Conservation (phyloP, 2,113 vertebrate genomes). For the Myrmophylax atrothorax region DNA sequence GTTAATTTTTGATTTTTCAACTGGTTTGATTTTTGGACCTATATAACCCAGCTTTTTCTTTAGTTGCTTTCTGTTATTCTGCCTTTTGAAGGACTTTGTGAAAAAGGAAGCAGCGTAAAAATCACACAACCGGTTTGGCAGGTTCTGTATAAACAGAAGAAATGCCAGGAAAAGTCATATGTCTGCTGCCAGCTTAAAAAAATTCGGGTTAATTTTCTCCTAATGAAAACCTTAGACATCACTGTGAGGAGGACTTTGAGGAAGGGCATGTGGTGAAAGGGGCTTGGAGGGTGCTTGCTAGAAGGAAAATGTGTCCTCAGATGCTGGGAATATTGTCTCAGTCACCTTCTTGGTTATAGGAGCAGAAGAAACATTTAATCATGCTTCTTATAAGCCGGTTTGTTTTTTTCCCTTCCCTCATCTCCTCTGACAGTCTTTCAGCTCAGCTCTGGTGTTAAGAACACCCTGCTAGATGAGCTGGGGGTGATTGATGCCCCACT, state of each 20-base stretch:
- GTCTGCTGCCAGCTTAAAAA: conserved; percentile 35
- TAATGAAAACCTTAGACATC: not conserved
- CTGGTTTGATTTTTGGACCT: conserved; percentile 24
- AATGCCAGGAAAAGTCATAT: conserved; percentile 46
- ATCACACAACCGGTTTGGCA: conserved; percentile 67
- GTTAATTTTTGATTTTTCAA: conserved; percentile 22
- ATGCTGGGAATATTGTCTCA: not conserved
- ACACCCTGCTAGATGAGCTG: not conserved
- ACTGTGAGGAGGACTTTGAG: not conserved
- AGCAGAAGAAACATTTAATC: not conserved
- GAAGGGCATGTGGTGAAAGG: not conserved
- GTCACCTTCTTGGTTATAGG: not conserved
- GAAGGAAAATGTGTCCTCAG: not conserved
- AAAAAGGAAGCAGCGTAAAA: conserved; percentile 57
- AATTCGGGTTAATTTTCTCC: not conserved
- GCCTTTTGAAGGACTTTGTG: conserved; percentile 62
- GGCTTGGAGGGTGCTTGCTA: not conserved
- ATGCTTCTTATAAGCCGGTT: not conserved
- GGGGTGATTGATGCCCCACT: conserved; percentile 12
- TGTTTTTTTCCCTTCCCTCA: not conserved
- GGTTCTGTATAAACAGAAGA: conserved; percentile 66
- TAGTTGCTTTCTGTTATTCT: conserved; percentile 52
- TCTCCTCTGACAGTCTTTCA: conserved; percentile 9
- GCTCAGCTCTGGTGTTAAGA: not conserved
- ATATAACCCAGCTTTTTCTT: conserved; percentile 28